Conservation (phyloP, 2,888 invertebrate genomes). For the Corythucha ciliata region DNA sequence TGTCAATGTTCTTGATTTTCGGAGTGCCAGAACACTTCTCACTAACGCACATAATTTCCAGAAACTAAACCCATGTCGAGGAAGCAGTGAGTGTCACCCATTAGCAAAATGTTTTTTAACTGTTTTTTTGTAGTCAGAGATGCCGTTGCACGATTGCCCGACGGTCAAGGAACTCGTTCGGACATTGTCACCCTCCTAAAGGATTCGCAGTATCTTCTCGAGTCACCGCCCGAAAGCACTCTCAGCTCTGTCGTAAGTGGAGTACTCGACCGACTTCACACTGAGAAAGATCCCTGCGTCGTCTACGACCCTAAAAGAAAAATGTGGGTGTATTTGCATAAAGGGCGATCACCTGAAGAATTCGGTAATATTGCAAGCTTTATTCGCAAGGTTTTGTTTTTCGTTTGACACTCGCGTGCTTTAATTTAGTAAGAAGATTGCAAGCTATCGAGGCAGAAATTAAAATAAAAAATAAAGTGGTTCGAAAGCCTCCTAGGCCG, state of each 20-base stretch:
- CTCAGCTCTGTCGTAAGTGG: slow-evolving; percentile 78
- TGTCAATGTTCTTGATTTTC: no score
- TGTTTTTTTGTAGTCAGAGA: slow-evolving; percentile 59
- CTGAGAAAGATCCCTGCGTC: slow-evolving; percentile 85
- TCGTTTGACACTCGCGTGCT: background rate
- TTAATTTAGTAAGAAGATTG: slow-evolving; percentile 47
- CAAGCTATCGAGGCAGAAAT: slow-evolving; percentile 41
- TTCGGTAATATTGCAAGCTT: slow-evolving; percentile 45
- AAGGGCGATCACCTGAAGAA: slow-evolving; percentile 55
- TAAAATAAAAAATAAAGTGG: slow-evolving; percentile 46
- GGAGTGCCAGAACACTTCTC: no score
- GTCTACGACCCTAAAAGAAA: slow-evolving; percentile 85
- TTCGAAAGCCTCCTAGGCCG: slow-evolving; percentile 50
- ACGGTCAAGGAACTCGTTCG: slow-evolving; percentile 85
- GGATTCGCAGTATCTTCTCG: slow-evolving; percentile 47
- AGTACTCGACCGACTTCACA: slow-evolving; percentile 80
- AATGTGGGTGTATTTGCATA: slow-evolving; percentile 91
- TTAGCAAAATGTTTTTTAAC: background rate
- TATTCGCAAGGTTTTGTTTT: background rate
- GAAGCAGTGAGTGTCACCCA: no score
- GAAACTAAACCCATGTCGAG: no score
- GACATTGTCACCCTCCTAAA: slow-evolving; percentile 83
- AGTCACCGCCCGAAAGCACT: slow-evolving; percentile 48
- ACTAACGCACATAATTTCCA: no score
- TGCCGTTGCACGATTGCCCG: slow-evolving; percentile 84